Conservation (phyloP, 2,888 invertebrate genomes). For the Gryllus longicercus region DNA sequence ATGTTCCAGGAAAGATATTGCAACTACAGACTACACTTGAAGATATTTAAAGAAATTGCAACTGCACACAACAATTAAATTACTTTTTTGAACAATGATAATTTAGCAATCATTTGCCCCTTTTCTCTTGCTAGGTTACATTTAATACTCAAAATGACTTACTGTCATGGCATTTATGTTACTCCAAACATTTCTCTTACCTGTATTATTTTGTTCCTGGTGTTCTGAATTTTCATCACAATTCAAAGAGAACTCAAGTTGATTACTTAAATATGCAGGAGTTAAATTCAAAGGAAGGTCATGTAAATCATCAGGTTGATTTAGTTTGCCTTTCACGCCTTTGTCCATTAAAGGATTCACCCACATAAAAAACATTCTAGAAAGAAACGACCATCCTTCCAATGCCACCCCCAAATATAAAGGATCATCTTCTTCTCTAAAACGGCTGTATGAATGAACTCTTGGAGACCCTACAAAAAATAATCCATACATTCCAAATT, state of each 20-base stretch:
- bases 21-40: too few relatives aligned
- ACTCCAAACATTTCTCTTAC: too few relatives aligned
- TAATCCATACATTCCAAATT: neutral
- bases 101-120: too few relatives aligned
- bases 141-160: too few relatives aligned
- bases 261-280: constrained; percentile 59
- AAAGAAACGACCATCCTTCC: constrained; percentile 66
- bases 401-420: constrained; percentile 76
- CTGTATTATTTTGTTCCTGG: too few relatives aligned
- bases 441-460: constrained; percentile 55
- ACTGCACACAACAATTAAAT: too few relatives aligned
- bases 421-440: constrained; percentile 64
- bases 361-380: constrained; percentile 82
- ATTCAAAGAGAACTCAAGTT: constrained; percentile 50
- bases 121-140: too few relatives aligned
- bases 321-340: constrained; percentile 69
- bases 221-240: neutral
- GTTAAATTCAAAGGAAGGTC: constrained; percentile 69
- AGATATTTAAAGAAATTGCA: too few relatives aligned
- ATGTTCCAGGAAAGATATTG: too few relatives aligned
- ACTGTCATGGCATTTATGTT: too few relatives aligned
- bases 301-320: constrained; percentile 74
- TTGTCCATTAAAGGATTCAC: constrained; percentile 79
- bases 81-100: too few relatives aligned
- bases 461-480: constrained; percentile 29